These are phyloP conservation scores for Rhabdomys pumilio DNA, from an alignment of 2,797 vertebrate species.

Conservation along the genomic window DNA sequence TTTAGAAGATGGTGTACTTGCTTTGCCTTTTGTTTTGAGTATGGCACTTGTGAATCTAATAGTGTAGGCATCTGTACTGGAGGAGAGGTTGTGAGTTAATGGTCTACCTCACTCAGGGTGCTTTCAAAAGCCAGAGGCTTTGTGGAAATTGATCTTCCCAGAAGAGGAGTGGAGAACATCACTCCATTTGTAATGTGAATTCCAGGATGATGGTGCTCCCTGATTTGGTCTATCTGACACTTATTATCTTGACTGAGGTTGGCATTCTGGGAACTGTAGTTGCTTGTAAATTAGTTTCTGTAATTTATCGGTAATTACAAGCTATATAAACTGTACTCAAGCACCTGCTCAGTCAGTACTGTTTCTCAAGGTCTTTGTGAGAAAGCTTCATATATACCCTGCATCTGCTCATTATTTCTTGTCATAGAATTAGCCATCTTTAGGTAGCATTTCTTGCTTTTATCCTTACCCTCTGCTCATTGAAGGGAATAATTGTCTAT, in stretches of 20 bases:
- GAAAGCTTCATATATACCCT: not conserved
- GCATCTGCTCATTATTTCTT: constrained; percentile 33
- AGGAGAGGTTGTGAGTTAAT: not conserved
- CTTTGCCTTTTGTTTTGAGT: constrained; percentile 42
- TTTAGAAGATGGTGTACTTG: constrained; percentile 24
- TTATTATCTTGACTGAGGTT: constrained; percentile 10
- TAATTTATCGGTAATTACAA: constrained; percentile 37
- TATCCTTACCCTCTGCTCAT: not conserved
- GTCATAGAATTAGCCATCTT: not conserved
- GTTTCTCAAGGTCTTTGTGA: constrained; percentile 43
- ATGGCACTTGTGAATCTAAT: not conserved
- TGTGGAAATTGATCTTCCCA: constrained; percentile 12
- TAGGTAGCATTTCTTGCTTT: constrained; percentile 1
- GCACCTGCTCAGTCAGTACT: constrained; percentile 1
- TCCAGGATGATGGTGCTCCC: not conserved
- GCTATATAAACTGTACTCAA: not conserved
- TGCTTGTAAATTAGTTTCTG: constrained; percentile 28
- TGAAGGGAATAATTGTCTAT: not conserved
- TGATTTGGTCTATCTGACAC: not conserved
- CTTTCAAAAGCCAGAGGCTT: constrained; percentile 41
- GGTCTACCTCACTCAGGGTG: not conserved
- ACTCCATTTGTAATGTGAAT: constrained; percentile 32
- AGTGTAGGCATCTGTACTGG: not conserved
- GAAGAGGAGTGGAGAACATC: not conserved
- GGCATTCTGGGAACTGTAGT: constrained; percentile 44